phyloP scores from a whole-genome alignment of 1,140 invertebrate genomes.

The Bombus affinis region DNA sequence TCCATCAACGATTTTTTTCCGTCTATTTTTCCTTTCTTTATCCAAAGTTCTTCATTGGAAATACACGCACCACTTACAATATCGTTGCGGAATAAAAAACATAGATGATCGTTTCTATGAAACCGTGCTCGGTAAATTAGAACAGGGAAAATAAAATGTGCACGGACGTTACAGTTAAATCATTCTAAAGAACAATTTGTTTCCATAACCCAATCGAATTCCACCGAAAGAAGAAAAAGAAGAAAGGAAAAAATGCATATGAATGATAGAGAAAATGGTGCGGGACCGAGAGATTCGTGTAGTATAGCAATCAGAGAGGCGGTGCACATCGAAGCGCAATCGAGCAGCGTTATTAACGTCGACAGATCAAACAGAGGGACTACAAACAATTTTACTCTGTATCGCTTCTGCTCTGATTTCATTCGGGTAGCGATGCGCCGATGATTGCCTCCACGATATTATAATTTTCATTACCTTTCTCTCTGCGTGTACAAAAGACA shows the following conservation, averaged over 20 bases:
- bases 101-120: too few relatives aligned
- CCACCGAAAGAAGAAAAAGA: background rate
- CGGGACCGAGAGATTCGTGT: background rate
- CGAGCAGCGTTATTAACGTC: constrained; percentile 35
- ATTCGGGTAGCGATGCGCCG: background rate
- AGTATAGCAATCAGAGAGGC: background rate
- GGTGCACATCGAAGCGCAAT: background rate
- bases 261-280: background rate
- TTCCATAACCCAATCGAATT: background rate
- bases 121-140: background rate
- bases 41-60: background rate
- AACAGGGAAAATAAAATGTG: background rate
- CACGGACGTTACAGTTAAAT: background rate
- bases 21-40: too few relatives aligned
- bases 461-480: constrained; percentile 44
- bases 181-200: background rate
- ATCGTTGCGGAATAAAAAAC: background rate
- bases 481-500: background rate
- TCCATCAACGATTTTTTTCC: too few relatives aligned
- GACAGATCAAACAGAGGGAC: constrained; percentile 18
- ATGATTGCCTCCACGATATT: constrained; percentile 40
- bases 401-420: constrained; percentile 21
- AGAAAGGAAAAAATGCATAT: background rate
- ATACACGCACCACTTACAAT: background rate
- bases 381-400: constrained; percentile 24